Percentiles rank a stretch among this genome's conserved stretches.
phyloP scores from a whole-genome alignment of 2,113 vertebrate genomes.

The Myotis davidii region DNA sequence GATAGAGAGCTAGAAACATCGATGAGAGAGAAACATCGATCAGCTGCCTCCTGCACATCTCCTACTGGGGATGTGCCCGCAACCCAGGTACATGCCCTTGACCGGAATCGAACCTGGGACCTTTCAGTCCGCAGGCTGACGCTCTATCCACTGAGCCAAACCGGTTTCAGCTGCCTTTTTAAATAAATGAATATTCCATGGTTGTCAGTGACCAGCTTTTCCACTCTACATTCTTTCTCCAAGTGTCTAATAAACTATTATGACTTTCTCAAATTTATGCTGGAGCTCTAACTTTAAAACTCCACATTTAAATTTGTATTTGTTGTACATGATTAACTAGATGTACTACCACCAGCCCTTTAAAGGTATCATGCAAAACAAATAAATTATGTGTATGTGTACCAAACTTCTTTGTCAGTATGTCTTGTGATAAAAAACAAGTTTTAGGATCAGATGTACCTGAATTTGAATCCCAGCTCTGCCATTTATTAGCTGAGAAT shows the following conservation, averaged over 20 bases:
- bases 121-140: no score
- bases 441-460: slow-evolving; percentile 25
- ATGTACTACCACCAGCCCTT: not conserved
- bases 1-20: no score
- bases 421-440: slow-evolving; percentile 16
- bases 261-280: not conserved
- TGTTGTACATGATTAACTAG: not conserved
- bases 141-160: no score
- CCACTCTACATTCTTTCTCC: not conserved
- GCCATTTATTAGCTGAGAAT: not conserved
- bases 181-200: not conserved
- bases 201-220: slow-evolving; percentile 24
- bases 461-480: slow-evolving; percentile 12
- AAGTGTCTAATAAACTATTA: slow-evolving; percentile 16
- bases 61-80: no score
- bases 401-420: slow-evolving; percentile 30
- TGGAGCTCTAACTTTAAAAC: not conserved
- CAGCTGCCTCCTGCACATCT: no score
- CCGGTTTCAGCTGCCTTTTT: no score
- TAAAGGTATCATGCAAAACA: not conserved
- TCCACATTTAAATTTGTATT: not conserved
- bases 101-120: no score
- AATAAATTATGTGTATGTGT: not conserved
- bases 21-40: no score
- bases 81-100: no score